Evolutionary conservation across 2,888 invertebrate genomes (phyloP).

Genomic region (Nesidiocoris tenuis): DNA sequence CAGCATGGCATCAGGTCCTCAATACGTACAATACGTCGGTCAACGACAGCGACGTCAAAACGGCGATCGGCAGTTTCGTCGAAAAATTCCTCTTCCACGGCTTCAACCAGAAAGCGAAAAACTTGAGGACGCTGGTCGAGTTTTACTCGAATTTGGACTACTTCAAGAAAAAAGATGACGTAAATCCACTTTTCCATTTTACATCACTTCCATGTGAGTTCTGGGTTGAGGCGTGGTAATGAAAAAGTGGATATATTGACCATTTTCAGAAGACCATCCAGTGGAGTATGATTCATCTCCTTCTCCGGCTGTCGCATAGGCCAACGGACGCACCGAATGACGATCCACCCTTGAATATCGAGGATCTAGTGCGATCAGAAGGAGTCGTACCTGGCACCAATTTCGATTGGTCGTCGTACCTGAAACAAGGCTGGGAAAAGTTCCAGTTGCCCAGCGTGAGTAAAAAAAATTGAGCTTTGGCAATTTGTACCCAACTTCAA

Average conservation of each 20-base stretch:
- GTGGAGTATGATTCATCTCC: constrained; percentile 45
- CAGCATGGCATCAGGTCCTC: constrained; percentile 39
- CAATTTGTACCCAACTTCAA: too few species aligned
- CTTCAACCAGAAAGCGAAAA: constrained; percentile 46
- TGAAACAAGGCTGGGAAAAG: constrained; percentile 48
- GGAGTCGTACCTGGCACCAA: background rate
- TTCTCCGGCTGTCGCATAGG: constrained; percentile 45
- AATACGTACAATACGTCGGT: constrained; percentile 44
- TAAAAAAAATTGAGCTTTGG: too few species aligned
- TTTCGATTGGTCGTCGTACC: constrained; percentile 45
- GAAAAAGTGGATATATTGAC: too few species aligned
- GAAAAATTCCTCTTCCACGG: constrained; percentile 47
- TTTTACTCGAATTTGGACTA: constrained; percentile 38
- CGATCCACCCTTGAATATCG: constrained; percentile 41
- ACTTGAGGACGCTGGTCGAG: constrained; percentile 41
- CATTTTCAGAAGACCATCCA: constrained; percentile 20
- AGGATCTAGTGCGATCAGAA: background rate
- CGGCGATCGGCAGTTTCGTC: constrained; percentile 36
- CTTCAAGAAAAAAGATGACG: constrained; percentile 42
- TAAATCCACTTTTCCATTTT: constrained; percentile 8
- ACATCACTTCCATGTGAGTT: too few species aligned
- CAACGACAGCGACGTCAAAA: constrained; percentile 37
- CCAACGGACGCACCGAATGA: constrained; percentile 43
- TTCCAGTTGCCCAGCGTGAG: constrained; percentile 42
- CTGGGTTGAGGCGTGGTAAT: too few species aligned